Percentiles rank a stretch among this genome's conserved stretches.
phyloP scores from a whole-genome alignment of 2,888 invertebrate genomes.

The Stenodera caucasica region DNA sequence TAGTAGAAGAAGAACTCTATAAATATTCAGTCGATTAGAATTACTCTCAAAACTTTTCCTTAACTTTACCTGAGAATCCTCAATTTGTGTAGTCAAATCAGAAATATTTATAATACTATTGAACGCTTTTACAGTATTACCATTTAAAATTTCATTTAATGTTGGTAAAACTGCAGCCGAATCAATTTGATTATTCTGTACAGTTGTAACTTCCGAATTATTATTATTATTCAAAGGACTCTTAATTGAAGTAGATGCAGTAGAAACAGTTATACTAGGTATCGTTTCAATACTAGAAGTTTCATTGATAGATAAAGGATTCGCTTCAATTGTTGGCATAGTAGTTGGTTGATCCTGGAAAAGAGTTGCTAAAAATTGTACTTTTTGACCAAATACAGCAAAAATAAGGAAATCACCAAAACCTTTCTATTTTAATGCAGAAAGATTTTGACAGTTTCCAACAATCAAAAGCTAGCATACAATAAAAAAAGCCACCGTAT shows the following conservation, averaged over 20 bases:
- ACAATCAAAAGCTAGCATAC: too few species aligned
- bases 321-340: conserved; percentile 30
- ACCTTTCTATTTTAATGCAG: not conserved
- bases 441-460: too few species aligned
- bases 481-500: too few species aligned
- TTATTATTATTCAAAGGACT: conserved; percentile 23
- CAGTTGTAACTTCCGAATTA: conserved; percentile 21
- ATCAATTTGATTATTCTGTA: conserved; percentile 49
- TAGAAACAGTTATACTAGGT: too few species aligned
- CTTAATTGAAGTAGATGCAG: conserved; percentile 8
- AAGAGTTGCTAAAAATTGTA: conserved; percentile 11
- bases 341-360: conserved; percentile 41
- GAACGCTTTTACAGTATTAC: conserved; percentile 64
- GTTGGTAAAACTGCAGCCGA: conserved; percentile 60
- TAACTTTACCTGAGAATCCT: not conserved
- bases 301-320: conserved; percentile 26
- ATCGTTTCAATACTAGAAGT: conserved; percentile 56
- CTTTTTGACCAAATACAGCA: too few species aligned
- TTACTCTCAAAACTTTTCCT: not conserved
- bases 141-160: conserved; percentile 64
- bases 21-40: not conserved
- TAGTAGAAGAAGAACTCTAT: not conserved
- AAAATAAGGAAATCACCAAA: conserved; percentile 28
- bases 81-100: conserved; percentile 49
- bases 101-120: conserved; percentile 60